phyloP scores from a whole-genome alignment of 2,888 invertebrate genomes.

The Zygothrica quintamaculata region DNA sequence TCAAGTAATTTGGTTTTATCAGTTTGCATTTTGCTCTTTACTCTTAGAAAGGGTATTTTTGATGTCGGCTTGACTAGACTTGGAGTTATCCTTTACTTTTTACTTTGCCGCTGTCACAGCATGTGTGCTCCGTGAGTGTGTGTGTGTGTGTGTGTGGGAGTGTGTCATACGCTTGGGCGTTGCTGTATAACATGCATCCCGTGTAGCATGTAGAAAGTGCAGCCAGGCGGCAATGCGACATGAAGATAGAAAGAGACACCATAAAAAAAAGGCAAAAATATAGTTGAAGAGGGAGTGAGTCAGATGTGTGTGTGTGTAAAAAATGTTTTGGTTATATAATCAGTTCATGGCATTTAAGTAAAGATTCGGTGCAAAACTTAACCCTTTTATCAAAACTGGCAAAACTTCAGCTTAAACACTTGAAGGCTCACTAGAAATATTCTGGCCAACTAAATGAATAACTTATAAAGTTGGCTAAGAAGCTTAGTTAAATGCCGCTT shows the following conservation, averaged over 20 bases:
- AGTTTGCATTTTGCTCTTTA: neutral
- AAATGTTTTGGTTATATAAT: constrained; percentile 50
- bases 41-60: neutral
- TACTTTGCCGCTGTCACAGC: constrained; percentile 44
- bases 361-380: too few relatives aligned
- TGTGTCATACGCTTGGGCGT: constrained; percentile 41
- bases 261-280: neutral
- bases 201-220: constrained; percentile 67
- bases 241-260: constrained; percentile 17
- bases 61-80: neutral
- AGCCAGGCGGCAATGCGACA: constrained; percentile 75
- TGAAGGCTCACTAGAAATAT: constrained; percentile 24
- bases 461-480: constrained; percentile 36
- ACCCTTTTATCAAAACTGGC: constrained; percentile 1
- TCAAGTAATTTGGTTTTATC: too few relatives aligned
- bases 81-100: neutral
- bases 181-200: constrained; percentile 65
- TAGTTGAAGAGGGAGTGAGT: neutral
- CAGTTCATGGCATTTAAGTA: constrained; percentile 45
- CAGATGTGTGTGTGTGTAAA: neutral
- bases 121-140: constrained; percentile 50
- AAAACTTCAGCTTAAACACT: constrained; percentile 21
- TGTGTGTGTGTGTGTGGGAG: too few relatives aligned
- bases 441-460: constrained; percentile 35
- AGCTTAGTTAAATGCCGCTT: constrained; percentile 33